Base-by-base conservation (phyloP, 92 coral and sea anemone species). In the Muricea muricata region DNA sequence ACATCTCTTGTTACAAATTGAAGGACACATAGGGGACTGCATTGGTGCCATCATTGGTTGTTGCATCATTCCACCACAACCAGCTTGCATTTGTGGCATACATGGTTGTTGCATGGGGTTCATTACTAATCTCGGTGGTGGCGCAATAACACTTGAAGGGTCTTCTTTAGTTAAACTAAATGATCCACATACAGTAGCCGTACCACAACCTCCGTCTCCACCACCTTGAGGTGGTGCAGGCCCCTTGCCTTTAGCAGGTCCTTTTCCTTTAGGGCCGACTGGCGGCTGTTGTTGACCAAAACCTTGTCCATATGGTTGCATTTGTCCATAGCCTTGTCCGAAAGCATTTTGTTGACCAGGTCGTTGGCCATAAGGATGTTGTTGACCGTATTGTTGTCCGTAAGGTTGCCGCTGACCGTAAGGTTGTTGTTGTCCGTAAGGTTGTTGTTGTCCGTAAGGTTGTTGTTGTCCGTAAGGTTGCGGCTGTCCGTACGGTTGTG, bases 151-250 rank as follows among this genome's bases (percentile, higher is more conserved):
- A 78, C 70, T 55, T 21, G 83, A 2, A 0, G 83, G 70, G 52
- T 78, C 83, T 37, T 78, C 83, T 40, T 78, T 78, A 54, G 54
- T 0, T 50, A 78, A 11, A 57, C 83, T 78, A 24, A 78, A 78
- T 58, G 83, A 56, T 32, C 83, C 83, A 45, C 83, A 78, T n/a
- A 78, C 83, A n/a, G 83, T 78, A 13, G 83, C 83, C 10, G 83
- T 78, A 39, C 83, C 83, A 30, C 83, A 78, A 20, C 83, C 83
- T 3, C 83, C 54, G 37, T 34, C 83, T 1, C 54, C 71, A 25
- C 83, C 83, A 35, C 70, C 83, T 31, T 65, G 70, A 0, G 48
- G 71, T 6, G 83, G 83, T 52, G 81, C 67, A 6, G 42, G 39
- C 15, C 18, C 18, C 20, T 48, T 26, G 7, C 81, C 67, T 52